Evolutionary conservation across 2,888 invertebrate genomes (phyloP), one percentile per base, ranked within the genome.

Genomic region (Aleiodes leptofemur): DNA sequence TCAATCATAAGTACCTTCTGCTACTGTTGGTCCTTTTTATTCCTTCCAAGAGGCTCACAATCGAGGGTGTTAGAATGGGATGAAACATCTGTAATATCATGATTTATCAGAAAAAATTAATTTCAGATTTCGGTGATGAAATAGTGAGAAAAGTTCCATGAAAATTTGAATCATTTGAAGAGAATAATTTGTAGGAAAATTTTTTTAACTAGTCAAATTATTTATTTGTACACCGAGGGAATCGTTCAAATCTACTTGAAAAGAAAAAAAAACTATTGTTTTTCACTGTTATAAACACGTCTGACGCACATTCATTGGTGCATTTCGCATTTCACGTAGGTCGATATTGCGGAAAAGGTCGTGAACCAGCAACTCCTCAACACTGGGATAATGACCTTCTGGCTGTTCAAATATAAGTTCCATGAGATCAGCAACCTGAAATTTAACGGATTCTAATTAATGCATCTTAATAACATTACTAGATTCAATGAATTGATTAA

Each of bases 301-400:
- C 43, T 38, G 55, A 74, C 64, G 48, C 89, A 95, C 95, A 86
- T 94, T 94, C 82, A 95, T 92, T 83, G 95, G 95, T 72, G 95
- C 94, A 57, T 96, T 95, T 87, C 96, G 93, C 92, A 97, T 93
- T 91, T 97, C 97, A 71, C 96, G 92, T 78, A 97, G 92, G 90
- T 96, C 96, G 78, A 97, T 96, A 88, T 96, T 95, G 82, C 96
- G 92, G 90, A 97, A 97, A 81, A 97, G 92, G 86, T 96, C 96
- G 86, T 95, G 95, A 69, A 95, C 91, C 74, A 96, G 91, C 83
- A 98, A 91, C 87, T 96, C 96, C 86, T 96, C 96, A 53, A 97
- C 91, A 72, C 92, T 93, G 69, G 96, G 96, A 81, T 94, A 94
- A 76, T 93, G 92, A 80, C 90, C 90, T 82, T 91, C 91, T n/a